These are phyloP conservation scores for Nasonia oneida DNA, from an alignment of 2,888 invertebrate species.

Conservation along the genomic window DNA sequence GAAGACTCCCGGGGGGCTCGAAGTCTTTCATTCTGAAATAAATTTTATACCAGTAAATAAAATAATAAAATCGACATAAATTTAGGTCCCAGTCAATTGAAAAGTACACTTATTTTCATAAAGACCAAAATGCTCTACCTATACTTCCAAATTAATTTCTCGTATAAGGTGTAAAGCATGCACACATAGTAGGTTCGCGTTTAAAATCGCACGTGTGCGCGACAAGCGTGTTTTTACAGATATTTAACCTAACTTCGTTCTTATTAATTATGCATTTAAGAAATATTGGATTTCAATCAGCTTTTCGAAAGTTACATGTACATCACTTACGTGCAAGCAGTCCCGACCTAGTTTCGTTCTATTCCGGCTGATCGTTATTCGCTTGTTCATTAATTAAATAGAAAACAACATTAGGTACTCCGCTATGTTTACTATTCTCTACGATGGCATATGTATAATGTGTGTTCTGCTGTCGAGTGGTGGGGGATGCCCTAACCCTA, in stretches of 20 bases:
- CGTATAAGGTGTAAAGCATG: no score
- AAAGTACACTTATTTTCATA: no score
- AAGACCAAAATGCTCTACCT: no score
- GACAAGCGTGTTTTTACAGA: not conserved
- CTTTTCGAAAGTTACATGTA: not conserved
- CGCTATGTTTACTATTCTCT: constrained; percentile 1
- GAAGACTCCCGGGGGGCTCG: constrained; percentile 61
- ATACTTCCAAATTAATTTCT: no score
- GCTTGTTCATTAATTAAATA: not conserved
- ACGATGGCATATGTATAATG: not conserved
- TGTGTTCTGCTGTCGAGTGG: not conserved
- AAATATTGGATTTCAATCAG: not conserved
- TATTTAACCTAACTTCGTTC: not conserved
- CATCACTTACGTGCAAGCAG: not conserved
- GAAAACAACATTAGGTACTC: not conserved
- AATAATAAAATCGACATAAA: not conserved
- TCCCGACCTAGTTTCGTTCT: not conserved
- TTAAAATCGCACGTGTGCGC: not conserved
- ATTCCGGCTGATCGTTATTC: not conserved
- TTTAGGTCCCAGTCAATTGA: no score
- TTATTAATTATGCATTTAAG: not conserved
- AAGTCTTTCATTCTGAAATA: constrained; percentile 52
- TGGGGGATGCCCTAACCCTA: constrained; percentile 15
- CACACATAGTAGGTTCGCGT: not conserved
- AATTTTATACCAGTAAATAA: not conserved